phyloP scores from a whole-genome alignment of 2,888 invertebrate species.

The Dynastes grantii region DNA sequence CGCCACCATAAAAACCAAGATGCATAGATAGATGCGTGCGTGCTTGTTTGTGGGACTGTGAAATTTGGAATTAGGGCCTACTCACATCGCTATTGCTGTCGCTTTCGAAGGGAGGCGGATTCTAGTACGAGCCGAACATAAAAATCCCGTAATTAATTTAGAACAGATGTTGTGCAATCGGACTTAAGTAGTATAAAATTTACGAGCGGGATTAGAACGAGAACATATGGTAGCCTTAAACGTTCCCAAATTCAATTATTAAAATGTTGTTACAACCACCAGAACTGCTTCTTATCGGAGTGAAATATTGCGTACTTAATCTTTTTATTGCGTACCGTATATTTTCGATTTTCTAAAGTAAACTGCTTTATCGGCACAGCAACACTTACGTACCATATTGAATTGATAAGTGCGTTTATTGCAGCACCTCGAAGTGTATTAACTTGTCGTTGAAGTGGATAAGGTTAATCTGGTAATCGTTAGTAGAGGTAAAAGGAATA shows the following conservation, averaged over 20 bases:
- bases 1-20: background rate
- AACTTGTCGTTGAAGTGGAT: too few relatives aligned
- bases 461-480: too few relatives aligned
- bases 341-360: slow-evolving; percentile 25
- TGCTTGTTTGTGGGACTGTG: slow-evolving; percentile 3
- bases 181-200: slow-evolving; percentile 33
- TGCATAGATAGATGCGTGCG: background rate
- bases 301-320: slow-evolving; percentile 35
- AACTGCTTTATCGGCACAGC: slow-evolving; percentile 20
- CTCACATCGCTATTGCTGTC: background rate
- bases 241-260: slow-evolving; percentile 22
- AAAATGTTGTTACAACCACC: slow-evolving; percentile 21
- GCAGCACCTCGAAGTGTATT: too few relatives aligned
- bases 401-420: too few relatives aligned
- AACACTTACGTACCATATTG: background rate
- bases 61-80: slow-evolving; percentile 1
- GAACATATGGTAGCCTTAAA: background rate
- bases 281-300: slow-evolving; percentile 3
- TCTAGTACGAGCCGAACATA: background rate
- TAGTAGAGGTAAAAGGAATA: too few relatives aligned
- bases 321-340: slow-evolving; percentile 29
- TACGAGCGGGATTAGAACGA: slow-evolving; percentile 18
- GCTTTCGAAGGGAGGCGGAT: slow-evolving; percentile 8
- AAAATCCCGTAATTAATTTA: slow-evolving; percentile 29
- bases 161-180: slow-evolving; percentile 24